Base-by-base conservation (phyloP, 2,888 invertebrate genomes). In the Blastobasis adustella region DNA sequence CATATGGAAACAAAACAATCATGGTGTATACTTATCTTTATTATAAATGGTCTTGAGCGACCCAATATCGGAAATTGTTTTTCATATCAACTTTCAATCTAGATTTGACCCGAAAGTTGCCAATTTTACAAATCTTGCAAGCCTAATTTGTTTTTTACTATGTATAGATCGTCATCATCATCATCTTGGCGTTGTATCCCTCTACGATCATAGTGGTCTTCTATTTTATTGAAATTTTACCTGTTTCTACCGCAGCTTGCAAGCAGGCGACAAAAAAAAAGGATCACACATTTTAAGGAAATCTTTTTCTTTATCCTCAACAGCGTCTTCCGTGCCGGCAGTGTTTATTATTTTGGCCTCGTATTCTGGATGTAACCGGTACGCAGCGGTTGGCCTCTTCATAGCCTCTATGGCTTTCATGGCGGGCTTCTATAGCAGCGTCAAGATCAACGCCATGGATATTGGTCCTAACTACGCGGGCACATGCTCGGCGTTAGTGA, bases 371-470 rank as follows among this genome's bases (percentile, higher is more conserved):
- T 92, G 92, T 65, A 79, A 92, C 62, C 70, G 87, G 9, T 46
- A 72, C 10, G 63, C 76, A 55, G 68, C 88, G 47, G 89, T 92
- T 5, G 84, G 89, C 45, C 76, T 91, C 53, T 91, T 92, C 69
- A 90, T 92, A 49, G 71, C 90, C 39, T 90, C 87, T 39, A 90
- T 92, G 91, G 90, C 90, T 41, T 90, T 92, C 55, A 93, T 93
- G 92, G 93, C 92, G 1, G 90, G 92, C 1, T 93, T 91, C 73
- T 93, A 93, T 66, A 91, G 92, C 61, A 91, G 91, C 54, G 90
- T 92, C 65, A 91, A 92, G 71, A 91, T 92, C 51, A 92, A 92
- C 70, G 90, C 91, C 4, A 83, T 92, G 73, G 92, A 92, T 64
- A 82, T 92, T 37, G 90, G 91, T 0, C 91, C 91, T 0, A 92